These are phyloP conservation scores for Urocitellus parryii DNA, from an alignment of 2,113 vertebrate genomes.

Conservation along the genomic window DNA sequence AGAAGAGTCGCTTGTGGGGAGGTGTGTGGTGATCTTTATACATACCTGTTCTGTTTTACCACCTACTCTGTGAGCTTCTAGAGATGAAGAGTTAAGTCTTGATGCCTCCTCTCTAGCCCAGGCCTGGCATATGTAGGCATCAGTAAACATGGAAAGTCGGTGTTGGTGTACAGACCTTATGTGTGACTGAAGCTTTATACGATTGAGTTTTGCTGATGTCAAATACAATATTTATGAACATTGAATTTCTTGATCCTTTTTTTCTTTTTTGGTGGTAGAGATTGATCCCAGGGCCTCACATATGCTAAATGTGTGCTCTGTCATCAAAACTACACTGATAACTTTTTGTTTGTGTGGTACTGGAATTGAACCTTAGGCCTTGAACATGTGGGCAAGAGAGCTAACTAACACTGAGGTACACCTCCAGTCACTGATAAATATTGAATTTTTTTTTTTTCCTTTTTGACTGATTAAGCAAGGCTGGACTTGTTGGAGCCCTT, in stretches of 20 bases:
- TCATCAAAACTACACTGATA: background rate
- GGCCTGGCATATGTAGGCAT: background rate
- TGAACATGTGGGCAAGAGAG: no score
- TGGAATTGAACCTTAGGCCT: no score
- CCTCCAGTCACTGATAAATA: background rate
- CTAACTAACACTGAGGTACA: background rate
- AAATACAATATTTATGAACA: background rate
- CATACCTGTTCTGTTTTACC: background rate
- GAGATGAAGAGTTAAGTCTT: background rate
- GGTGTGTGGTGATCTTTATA: background rate
- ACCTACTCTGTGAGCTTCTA: background rate
- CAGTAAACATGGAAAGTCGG: background rate
- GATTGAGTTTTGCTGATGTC: background rate
- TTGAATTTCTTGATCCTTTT: background rate
- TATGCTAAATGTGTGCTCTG: no score
- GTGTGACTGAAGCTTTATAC: background rate
- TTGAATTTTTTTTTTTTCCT: background rate
- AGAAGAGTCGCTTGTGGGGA: background rate
- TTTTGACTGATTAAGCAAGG: slow-evolving; percentile 10
- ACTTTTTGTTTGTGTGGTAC: no score
- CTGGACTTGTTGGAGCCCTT: background rate
- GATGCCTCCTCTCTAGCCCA: background rate
- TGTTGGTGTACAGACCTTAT: background rate
- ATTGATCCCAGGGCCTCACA: background rate
- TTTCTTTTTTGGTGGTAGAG: background rate